Percentiles rank a stretch among this genome's conserved stretches.
These are phyloP conservation scores for Vireo griseus DNA, from an alignment of 2,797 vertebrate species.

Conservation along the genomic window DNA sequence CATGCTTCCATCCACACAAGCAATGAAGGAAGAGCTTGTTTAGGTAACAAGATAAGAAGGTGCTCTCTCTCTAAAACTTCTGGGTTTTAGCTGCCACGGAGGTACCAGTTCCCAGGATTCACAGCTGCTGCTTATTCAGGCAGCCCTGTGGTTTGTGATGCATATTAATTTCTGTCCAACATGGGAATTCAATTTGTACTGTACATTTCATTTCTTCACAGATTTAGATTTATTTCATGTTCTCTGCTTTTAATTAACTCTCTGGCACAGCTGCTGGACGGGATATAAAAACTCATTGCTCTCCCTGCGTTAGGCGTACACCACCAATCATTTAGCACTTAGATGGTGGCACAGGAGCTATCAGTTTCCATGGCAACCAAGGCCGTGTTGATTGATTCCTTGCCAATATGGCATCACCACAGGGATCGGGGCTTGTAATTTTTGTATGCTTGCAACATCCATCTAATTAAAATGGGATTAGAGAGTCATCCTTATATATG, in stretches of 20 bases:
- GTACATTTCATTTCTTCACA: constrained; percentile 91
- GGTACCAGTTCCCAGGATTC: constrained; percentile 64
- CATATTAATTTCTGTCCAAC: constrained; percentile 86
- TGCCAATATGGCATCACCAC: constrained; percentile 92
- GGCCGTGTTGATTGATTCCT: constrained; percentile 94
- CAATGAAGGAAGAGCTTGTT: constrained; percentile 54
- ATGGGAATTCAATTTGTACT: constrained; percentile 91
- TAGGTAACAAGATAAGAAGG: constrained; percentile 69
- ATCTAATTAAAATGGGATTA: constrained; percentile 98
- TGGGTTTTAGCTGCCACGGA: constrained; percentile 53
- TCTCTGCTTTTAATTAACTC: constrained; percentile 95
- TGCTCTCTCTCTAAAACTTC: constrained; percentile 39
- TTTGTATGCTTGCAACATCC: constrained; percentile 83
- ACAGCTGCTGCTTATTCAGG: constrained; percentile 68
- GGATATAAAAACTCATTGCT: constrained; percentile 84
- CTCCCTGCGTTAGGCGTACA: constrained; percentile 78
- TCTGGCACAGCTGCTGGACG: constrained; percentile 84
- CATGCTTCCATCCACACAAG: constrained; percentile 62
- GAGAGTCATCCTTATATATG: constrained; percentile 85
- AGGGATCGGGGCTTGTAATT: constrained; percentile 81
- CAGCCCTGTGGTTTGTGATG: constrained; percentile 74
- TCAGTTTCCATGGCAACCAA: constrained; percentile 91
- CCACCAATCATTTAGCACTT: constrained; percentile 94
- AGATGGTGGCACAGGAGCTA: constrained; percentile 89
- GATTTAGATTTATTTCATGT: constrained; percentile 96